Base-by-base conservation (phyloP, 2,797 vertebrate genomes). In the Ammospiza maritima region DNA sequence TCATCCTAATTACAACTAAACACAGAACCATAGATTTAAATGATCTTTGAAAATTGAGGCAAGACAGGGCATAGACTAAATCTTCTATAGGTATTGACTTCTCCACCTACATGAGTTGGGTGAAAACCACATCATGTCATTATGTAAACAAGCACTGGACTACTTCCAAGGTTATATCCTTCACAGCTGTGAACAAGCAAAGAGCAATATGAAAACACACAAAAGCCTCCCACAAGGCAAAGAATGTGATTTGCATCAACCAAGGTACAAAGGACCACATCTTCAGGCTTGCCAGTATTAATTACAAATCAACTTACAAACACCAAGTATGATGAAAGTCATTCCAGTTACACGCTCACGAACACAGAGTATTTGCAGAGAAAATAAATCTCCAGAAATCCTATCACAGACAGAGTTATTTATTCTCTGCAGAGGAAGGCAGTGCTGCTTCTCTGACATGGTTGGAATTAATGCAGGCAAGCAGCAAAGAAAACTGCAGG, bases 121-220 rank as follows among this genome's bases (percentile, higher is more conserved):
- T 81, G 73, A 83, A 88, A 70, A 83, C 5, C 11, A 27, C 29
- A 75, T 47, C 58, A 47, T 72, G 42, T 50, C 54, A 72, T 57
- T 64, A 67, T 27, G 32, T 57, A 85, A 96, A 80, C 50, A 74
- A 77, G 8, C 22, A 72, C 57, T 91, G 83, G 38, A 69, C 50
- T 64, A 14, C 20, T 72, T 88, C 83, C 96, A 93, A 94, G 90
- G 66, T 91, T 72, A 61, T 56, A 81, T 78, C 50, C 71, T 91
- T 91, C 90, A 78, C 74, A 94, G 73, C 85, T 88, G 76, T 64
- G 84, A 93, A 75, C 17, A 88, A 54, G 38, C 30, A 91, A 78
- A 58, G 22, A 84, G 66, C 50, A 86, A 23, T 42, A 65, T 9
- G n/a, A 67, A 93, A 92, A 75, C 12, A 48, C 21, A 74, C 25